Evolutionary conservation across 2,797 vertebrate genomes (phyloP), one percentile per base, ranked within the genome.

Genomic region (Syngnathus rostellatus): DNA sequence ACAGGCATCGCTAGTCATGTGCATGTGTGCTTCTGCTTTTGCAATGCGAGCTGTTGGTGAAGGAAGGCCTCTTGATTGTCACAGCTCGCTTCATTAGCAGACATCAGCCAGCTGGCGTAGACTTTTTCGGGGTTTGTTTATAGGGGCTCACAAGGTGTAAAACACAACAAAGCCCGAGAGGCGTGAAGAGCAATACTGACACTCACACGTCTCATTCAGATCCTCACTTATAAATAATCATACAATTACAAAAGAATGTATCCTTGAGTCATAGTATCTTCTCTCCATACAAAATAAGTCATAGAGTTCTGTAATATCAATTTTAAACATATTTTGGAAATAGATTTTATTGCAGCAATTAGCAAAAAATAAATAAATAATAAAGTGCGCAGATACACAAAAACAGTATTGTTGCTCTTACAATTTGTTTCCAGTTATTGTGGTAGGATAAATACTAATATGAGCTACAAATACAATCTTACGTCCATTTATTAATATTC

Each of bases 101-200:
- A 90, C 86, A 75, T 79, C 69, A 87, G 85, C 87, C 89, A 91
- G 89, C 89, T 91, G 89, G 85, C 87, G 76, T 67, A 60, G 80
- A 83, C 31, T 31, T 31, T 45, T 45, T 14, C 1, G 83, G 88
- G 37, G 40, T n/a, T 40, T 9, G 8, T 37, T 60, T 59, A 23
- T 43, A 16, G n/a, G 48, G 48, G 31, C 19, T 39, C 63, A n/a
- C 9, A 25, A 65, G 12, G 62, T 58, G 45, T 2, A 73, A 31
- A 75, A 71, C 68, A 69, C 63, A 72, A 67, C 63, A 65, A 77
- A 74, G 70, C 78, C 67, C 68, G 14, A 39, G 75, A 75, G 71
- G 69, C 64, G 77, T 68, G 69, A 67, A 80, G 68, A 78, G 69
- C 66, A 67, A 66, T 58, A 66, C 40, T 83, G 77, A 80, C 55